Conservation (phyloP, 2,113 vertebrate genomes). For the Trochalopteron elliotii region DNA sequence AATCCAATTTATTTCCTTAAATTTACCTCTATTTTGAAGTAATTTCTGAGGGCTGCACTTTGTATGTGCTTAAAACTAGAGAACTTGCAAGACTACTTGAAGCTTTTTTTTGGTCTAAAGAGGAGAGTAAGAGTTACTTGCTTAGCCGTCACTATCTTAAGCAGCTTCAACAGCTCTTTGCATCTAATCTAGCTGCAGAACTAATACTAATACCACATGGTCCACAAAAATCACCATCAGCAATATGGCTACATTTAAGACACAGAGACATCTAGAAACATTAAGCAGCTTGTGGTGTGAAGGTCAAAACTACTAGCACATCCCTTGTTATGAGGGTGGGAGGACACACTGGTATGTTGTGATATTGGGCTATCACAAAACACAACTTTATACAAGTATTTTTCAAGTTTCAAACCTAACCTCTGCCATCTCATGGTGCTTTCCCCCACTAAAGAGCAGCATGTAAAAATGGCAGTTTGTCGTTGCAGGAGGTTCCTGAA, state of each 20-base stretch:
- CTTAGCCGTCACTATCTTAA: not conserved
- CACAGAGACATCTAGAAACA: not conserved
- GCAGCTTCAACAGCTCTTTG: not conserved
- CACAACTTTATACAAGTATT: not conserved
- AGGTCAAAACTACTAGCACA: not conserved
- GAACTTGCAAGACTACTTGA: slow-evolving; percentile 11
- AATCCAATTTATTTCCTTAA: slow-evolving; percentile 14
- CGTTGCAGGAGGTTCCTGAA: not conserved
- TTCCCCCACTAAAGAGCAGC: not conserved
- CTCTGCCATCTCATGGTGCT: not conserved
- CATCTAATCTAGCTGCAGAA: not conserved
- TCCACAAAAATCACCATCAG: not conserved
- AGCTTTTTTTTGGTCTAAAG: slow-evolving; percentile 14
- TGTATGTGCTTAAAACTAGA: not conserved
- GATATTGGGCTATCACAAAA: not conserved
- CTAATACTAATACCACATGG: not conserved
- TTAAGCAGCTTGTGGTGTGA: not conserved
- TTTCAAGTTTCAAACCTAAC: not conserved
- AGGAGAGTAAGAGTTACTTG: not conserved
- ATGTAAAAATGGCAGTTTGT: not conserved
- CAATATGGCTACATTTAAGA: not conserved
- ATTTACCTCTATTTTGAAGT: not conserved
- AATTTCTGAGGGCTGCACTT: not conserved
- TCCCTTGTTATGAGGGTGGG: not conserved
- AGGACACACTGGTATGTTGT: not conserved